Evolutionary conservation across 2,888 invertebrate genomes (phyloP).

Genomic region (Stenichneumon culpator): DNA sequence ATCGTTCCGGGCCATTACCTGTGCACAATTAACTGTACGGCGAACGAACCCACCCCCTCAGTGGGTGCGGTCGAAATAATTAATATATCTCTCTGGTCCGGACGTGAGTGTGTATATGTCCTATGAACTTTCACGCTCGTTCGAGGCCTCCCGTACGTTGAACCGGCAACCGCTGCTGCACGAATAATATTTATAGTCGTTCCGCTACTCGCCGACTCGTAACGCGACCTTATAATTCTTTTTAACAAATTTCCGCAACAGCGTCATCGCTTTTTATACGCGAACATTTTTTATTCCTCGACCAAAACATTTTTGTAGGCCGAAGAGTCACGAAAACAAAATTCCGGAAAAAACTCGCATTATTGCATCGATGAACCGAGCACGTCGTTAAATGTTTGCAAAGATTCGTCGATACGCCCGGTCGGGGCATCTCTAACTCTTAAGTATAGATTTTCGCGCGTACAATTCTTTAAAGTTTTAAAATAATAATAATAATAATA

Average conservation of each 20-base stretch:
- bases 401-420: too few species aligned
- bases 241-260: background rate
- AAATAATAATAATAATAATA: background rate
- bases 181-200: constrained; percentile 8
- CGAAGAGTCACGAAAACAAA: too few species aligned
- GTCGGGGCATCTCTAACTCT: too few species aligned
- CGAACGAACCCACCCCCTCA: constrained; percentile 43
- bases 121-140: constrained; percentile 14
- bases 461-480: too few species aligned
- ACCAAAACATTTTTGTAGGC: too few species aligned
- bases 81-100: constrained; percentile 52
- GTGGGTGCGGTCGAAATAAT: constrained; percentile 65
- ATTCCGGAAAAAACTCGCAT: too few species aligned
- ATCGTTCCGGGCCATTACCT: constrained; percentile 65
- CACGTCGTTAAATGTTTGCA: too few species aligned
- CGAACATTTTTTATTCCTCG: background rate
- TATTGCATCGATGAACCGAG: too few species aligned
- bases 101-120: background rate
- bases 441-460: too few species aligned
- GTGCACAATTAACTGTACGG: constrained; percentile 63
- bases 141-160: background rate
- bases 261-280: background rate
- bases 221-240: background rate
- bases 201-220: background rate
- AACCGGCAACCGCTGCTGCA: background rate